phyloP scores from a whole-genome alignment of 2,113 vertebrate genomes.

The Trematomus loennbergii region DNA sequence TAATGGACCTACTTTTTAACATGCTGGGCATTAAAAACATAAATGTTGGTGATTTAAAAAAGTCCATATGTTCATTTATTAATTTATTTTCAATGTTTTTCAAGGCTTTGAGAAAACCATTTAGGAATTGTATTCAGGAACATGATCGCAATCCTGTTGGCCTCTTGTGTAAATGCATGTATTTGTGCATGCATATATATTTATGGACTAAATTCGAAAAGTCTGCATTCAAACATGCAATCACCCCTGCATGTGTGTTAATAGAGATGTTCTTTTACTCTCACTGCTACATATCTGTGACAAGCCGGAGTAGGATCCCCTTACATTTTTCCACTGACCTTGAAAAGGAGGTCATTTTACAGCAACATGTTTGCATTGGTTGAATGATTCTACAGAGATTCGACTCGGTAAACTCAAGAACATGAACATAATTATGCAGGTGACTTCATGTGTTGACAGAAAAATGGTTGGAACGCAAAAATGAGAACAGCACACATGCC shows the following conservation, averaged over 20 bases:
- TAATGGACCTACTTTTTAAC: no score
- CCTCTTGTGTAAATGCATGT: neutral
- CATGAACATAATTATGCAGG: slow-evolving; percentile 30
- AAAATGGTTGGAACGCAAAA: slow-evolving; percentile 30
- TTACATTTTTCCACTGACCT: slow-evolving; percentile 76
- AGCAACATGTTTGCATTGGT: slow-evolving; percentile 41
- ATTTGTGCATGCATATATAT: neutral
- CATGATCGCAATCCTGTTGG: neutral
- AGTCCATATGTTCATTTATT: neutral
- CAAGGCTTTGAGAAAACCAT: neutral
- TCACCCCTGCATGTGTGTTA: neutral
- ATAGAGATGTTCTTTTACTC: slow-evolving; percentile 51
- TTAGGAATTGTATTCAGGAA: neutral
- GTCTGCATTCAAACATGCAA: slow-evolving; percentile 22
- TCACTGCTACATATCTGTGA: slow-evolving; percentile 64
- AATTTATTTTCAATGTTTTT: neutral
- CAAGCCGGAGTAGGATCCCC: slow-evolving; percentile 29
- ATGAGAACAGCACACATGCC: slow-evolving; percentile 45
- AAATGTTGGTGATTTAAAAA: neutral
- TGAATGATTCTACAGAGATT: slow-evolving; percentile 28
- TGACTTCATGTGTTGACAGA: slow-evolving; percentile 34
- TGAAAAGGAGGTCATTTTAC: slow-evolving; percentile 58
- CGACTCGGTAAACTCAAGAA: slow-evolving; percentile 22
- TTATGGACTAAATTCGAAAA: slow-evolving; percentile 22
- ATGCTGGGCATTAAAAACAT: no score